Evolutionary conservation across 2,888 invertebrate species (phyloP).

Genomic region (Rutpela maculata): DNA sequence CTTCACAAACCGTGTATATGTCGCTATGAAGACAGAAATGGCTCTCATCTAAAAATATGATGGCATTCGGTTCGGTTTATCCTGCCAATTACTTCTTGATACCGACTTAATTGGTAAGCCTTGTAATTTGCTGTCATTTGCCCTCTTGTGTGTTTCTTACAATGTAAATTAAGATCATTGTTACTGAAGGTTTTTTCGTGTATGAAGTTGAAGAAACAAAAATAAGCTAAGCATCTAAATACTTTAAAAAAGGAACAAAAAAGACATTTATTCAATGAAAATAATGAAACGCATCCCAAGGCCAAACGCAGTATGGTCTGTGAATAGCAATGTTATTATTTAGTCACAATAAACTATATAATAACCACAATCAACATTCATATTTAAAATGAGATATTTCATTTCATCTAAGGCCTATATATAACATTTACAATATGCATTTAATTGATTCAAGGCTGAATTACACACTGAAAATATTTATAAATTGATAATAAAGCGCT

Average conservation of each 20-base stretch:
- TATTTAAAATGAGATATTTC: conserved; percentile 11
- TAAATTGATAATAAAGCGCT: conserved; percentile 23
- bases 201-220: too few species aligned
- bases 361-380: conserved; percentile 2
- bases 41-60: too few species aligned
- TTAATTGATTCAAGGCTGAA: conserved; percentile 24
- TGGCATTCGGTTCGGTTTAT: too few species aligned
- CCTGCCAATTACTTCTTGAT: too few species aligned
- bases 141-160: too few species aligned
- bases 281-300: conserved; percentile 1
- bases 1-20: too few species aligned
- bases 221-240: not conserved
- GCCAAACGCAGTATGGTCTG: not conserved
- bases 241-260: not conserved
- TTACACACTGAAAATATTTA: conserved; percentile 15
- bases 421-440: conserved; percentile 27
- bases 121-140: too few species aligned
- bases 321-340: not conserved
- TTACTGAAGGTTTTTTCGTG: too few species aligned
- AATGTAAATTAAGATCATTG: too few species aligned
- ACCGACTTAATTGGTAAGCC: too few species aligned
- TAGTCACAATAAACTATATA: not conserved
- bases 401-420: conserved; percentile 16
- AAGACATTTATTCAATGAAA: not conserved
- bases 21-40: too few species aligned